phyloP scores from a whole-genome alignment of 2,888 invertebrate species.

The Apamea crenata region DNA sequence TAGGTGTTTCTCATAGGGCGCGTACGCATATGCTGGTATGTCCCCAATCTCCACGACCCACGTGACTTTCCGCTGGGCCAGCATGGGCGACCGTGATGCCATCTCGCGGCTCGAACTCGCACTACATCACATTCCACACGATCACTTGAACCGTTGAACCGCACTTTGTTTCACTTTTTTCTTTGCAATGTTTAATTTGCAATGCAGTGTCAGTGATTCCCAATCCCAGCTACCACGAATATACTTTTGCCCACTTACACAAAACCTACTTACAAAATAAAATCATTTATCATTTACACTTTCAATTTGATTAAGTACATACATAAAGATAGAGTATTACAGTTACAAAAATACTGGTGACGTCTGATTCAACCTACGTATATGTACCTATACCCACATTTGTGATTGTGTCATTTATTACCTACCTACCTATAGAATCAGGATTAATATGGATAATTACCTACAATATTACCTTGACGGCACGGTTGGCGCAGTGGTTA shows the following conservation, averaged over 20 bases:
- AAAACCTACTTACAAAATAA: too few species aligned
- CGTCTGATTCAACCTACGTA: neutral
- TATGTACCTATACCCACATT: neutral
- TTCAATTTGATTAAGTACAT: neutral
- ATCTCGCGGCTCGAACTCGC: slow-evolving; percentile 67
- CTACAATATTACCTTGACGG: too few species aligned
- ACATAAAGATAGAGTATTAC: neutral
- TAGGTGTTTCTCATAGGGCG: slow-evolving; percentile 89
- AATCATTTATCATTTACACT: too few species aligned
- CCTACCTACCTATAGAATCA: neutral
- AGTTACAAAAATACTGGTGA: neutral
- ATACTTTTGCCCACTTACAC: neutral
- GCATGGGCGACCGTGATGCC: slow-evolving; percentile 76
- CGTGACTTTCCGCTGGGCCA: slow-evolving; percentile 83
- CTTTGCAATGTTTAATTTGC: slow-evolving; percentile 1
- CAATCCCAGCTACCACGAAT: slow-evolving; percentile 13
- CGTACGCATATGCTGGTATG: slow-evolving; percentile 80
- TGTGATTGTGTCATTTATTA: neutral
- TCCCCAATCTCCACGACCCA: slow-evolving; percentile 89
- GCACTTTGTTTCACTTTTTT: slow-evolving; percentile 24
- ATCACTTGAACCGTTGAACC: slow-evolving; percentile 15
- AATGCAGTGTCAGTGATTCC: slow-evolving; percentile 7
- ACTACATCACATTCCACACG: slow-evolving; percentile 55
- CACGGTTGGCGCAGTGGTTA: too few species aligned
- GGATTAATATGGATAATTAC: too few species aligned